Evolutionary conservation across 2,797 vertebrate species (phyloP), one percentile per base, ranked within the genome.

Genomic region (Hoplostethus atlanticus): DNA sequence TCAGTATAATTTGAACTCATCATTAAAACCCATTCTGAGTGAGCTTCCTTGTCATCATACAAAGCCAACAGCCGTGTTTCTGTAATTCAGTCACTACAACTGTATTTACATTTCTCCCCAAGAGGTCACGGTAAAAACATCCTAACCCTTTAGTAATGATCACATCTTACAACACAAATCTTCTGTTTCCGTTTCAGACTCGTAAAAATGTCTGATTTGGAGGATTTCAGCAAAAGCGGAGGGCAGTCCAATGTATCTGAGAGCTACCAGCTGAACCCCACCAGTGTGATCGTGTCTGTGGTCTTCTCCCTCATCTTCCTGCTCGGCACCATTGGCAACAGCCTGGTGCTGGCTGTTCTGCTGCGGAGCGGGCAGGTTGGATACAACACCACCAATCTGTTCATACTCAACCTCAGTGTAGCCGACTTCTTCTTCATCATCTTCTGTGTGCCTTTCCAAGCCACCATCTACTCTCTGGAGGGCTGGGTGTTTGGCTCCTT

Each of bases 351-450:
- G 1, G 96, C 96, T 0, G 96, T 97, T 77, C 93, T 97, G 12
- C 91, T 97, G 64, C 86, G 91, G 60, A 97, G 95, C 0, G 93
- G 96, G 0, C 96, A 97, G 74, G 92, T 95, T 47, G 94, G 94
- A 0, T 96, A 96, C 91, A 97, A 95, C 91, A 97, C 96, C 6
- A 97, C 96, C 90, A 96, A 96, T 71, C 93, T 97, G 59, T 97
- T 97, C 94, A 97, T 97, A 51, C 95, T 97, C 83, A 97, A 96
- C 90, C 94, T 97, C 84, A 96, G 96, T 61, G 92, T 97, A 71
- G 96, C 96, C 0, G 96, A 97, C 89, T 96, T 97, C 93, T 97
- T 95, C 93, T 97, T 97, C 92, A 97, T 96, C 84, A 94, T 96
- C 85, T 97, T 97, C 94, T 97, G 96, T 38, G 95, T 97, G 67